Evolutionary conservation across 2,888 invertebrate species (phyloP).

Genomic region (Leptinotarsa haldemani): DNA sequence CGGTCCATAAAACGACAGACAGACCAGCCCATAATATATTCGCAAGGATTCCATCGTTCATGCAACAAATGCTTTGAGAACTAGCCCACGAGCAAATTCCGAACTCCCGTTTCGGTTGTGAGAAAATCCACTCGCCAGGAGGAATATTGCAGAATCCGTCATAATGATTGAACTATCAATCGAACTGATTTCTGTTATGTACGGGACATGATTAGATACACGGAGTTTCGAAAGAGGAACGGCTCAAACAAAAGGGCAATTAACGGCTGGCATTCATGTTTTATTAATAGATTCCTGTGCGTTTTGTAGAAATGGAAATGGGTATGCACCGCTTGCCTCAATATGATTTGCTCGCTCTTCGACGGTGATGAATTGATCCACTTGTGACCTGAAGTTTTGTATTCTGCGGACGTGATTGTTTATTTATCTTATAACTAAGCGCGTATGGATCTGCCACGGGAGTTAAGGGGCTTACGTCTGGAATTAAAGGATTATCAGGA

Average conservation of each 20-base stretch:
- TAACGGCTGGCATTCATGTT: slow-evolving; percentile 25
- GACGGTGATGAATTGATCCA: slow-evolving; percentile 2
- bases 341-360: background rate
- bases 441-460: background rate
- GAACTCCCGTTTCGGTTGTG: background rate
- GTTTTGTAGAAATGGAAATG: slow-evolving; percentile 23
- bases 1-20: too few species aligned
- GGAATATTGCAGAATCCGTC: background rate
- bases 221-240: slow-evolving; percentile 12
- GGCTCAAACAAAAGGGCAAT: slow-evolving; percentile 26
- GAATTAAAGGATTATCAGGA: background rate
- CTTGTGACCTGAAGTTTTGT: background rate
- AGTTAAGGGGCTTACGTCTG: background rate
- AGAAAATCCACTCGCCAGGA: background rate
- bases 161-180: slow-evolving; percentile 1
- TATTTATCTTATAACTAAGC: background rate
- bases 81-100: background rate
- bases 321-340: background rate
- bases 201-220: background rate
- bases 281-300: slow-evolving; percentile 28
- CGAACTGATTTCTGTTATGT: background rate
- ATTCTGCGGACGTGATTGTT: background rate
- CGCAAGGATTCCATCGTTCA: too few species aligned
- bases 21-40: too few species aligned
- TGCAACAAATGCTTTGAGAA: too few species aligned